A percentile compares a stretch with the other conserved stretches of the same genome.
Evolutionary conservation across 2,888 invertebrate genomes (phyloP).

Genomic region (Mactromeris polynyma): DNA sequence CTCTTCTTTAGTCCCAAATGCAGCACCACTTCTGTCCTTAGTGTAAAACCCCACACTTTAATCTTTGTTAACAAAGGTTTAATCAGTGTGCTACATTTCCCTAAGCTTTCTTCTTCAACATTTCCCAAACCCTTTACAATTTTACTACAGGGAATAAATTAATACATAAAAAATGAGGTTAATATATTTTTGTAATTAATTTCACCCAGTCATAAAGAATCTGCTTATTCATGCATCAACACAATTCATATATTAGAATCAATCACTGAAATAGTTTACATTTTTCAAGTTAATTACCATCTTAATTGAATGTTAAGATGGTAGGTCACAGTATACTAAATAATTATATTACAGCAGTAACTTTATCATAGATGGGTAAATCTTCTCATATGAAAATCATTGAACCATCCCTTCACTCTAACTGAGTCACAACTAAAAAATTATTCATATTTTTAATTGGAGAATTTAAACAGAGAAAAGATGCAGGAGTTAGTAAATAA

Average conservation of each 20-base stretch:
- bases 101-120: no score
- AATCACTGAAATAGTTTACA: neutral
- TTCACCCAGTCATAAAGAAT: neutral
- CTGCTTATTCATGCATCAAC: neutral
- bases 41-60: no score
- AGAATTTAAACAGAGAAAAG: no score
- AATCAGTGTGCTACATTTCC: no score
- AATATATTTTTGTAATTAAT: slow-evolving; percentile 4
- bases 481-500: no score
- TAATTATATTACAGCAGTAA: neutral
- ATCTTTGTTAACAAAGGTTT: no score
- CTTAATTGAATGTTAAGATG: neutral
- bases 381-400: neutral
- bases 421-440: no score
- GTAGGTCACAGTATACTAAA: neutral
- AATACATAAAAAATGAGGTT: slow-evolving; percentile 3
- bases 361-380: neutral
- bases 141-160: neutral
- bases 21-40: no score
- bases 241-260: neutral
- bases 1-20: no score
- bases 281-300: slow-evolving; percentile 14
- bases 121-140: no score
- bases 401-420: neutral
- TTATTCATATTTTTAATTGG: no score